These are phyloP conservation scores for Amiota mariae DNA, from an alignment of 2,888 invertebrate genomes.

Conservation along the genomic window DNA sequence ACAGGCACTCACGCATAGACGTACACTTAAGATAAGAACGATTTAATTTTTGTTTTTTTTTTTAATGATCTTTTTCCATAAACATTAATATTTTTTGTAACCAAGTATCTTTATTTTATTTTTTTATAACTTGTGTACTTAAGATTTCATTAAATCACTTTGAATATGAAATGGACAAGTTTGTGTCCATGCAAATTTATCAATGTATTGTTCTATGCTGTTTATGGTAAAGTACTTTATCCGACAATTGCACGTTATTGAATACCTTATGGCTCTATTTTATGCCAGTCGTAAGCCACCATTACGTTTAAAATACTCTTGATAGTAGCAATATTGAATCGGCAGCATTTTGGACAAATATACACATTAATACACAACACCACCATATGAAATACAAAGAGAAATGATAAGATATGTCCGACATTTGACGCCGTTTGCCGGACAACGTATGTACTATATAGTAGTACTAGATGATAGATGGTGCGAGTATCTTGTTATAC, in stretches of 20 bases:
- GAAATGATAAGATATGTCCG: slow-evolving; percentile 15
- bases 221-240: slow-evolving; percentile 18
- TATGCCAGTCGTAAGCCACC: slow-evolving; percentile 1
- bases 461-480: no score
- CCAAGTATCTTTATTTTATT: no score
- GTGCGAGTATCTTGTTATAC: slow-evolving; percentile 22
- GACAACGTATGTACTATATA: neutral
- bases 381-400: neutral
- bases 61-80: no score
- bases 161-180: no score
- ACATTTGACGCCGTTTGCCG: slow-evolving; percentile 1
- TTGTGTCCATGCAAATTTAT: no score
- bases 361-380: no score
- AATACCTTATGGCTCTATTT: slow-evolving; percentile 15
- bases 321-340: slow-evolving; percentile 4
- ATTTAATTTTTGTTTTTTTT: no score
- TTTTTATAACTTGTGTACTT: no score
- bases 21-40: no score
- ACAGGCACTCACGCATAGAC: no score
- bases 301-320: slow-evolving; percentile 5
- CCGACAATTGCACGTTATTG: slow-evolving; percentile 22
- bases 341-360: slow-evolving; percentile 11
- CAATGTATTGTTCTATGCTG: neutral
- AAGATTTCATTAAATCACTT: no score
- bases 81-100: no score